Evolutionary conservation across 2,888 invertebrate species (phyloP), one percentile per base, ranked within the genome.

Genomic region (Lasioglossum figueresi): DNA sequence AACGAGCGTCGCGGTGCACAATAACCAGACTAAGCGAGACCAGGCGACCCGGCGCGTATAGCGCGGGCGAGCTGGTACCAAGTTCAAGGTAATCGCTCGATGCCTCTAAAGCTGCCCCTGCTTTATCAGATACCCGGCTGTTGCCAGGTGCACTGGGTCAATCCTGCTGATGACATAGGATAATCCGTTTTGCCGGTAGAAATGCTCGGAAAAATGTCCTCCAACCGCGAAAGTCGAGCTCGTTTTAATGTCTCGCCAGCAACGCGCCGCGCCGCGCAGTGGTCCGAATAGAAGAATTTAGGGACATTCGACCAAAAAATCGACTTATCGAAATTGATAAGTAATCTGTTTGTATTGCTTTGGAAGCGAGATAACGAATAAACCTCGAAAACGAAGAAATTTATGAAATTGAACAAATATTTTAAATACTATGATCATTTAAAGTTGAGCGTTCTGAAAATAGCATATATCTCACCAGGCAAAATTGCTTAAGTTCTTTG

Each of bases 31-130:
- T 68, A 66, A 76, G 80, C 71, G 48, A 48, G 43, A 77, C 82
- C 37, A 37, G 40, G 68, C 74, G 27, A 16, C 27, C 52, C 43
- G 43, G 37, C 45, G 19, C 45, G 68, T 63, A 59, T 14, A 43
- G 59, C 66, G 72, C 78, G 75, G 34, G 8, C 63, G 23, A 56
- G 74, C 37, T 68, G 14, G 40, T 78, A 79, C 68, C 79, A 88
- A 90, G 89, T 90, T 90, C 88, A 90, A 90, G 89, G 86, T 52
- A 68, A 84, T 43, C 48, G 72, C 12, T 23, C 31, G 23, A 31
- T 70, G 56, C 43, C 43, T 31, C 45, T 45, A 23, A 68, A 68
- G 34, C 66, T 23, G 23, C 8, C 71, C 43, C 45, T 31, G 45
- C 31, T 31, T 70, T 31, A 72, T 48, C 72, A 19, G 31, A 19